A percentile compares a stretch with the other conserved stretches of the same genome.
These are phyloP conservation scores for Pampusana beccarii DNA, from an alignment of 2,113 vertebrate species.

Conservation along the genomic window DNA sequence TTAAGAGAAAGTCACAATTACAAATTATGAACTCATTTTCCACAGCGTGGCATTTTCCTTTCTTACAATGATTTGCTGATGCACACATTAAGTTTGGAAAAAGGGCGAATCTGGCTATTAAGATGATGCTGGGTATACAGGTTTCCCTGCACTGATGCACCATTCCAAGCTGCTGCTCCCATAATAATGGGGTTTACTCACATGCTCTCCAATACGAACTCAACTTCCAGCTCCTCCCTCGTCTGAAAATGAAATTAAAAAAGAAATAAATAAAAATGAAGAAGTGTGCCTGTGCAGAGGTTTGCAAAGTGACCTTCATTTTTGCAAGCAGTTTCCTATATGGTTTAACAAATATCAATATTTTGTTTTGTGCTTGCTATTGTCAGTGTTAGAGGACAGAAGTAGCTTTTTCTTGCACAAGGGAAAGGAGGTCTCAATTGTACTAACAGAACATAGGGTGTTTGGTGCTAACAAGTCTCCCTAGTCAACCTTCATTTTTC, in stretches of 20 bases:
- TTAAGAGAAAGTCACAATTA: neutral
- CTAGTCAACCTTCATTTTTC: neutral
- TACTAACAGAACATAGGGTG: neutral
- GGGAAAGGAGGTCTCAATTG: neutral
- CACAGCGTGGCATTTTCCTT: neutral
- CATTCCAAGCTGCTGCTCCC: neutral
- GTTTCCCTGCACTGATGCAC: neutral
- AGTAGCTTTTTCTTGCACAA: neutral
- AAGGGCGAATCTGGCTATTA: neutral
- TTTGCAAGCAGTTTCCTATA: neutral
- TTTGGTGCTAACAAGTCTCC: neutral
- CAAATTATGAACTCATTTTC: neutral
- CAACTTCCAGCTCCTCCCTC: slow-evolving; percentile 54
- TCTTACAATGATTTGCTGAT: neutral
- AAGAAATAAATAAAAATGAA: neutral
- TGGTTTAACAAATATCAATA: neutral
- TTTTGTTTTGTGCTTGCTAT: neutral
- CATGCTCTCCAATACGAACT: slow-evolving; percentile 56
- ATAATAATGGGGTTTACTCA: slow-evolving; percentile 20
- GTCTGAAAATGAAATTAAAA: slow-evolving; percentile 22
- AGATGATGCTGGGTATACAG: neutral
- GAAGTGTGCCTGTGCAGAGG: neutral
- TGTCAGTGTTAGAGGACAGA: neutral
- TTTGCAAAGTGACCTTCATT: neutral
- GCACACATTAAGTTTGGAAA: neutral